Evolutionary conservation across 2,113 vertebrate genomes (phyloP).

Genomic region (Agelaius phoeniceus): DNA sequence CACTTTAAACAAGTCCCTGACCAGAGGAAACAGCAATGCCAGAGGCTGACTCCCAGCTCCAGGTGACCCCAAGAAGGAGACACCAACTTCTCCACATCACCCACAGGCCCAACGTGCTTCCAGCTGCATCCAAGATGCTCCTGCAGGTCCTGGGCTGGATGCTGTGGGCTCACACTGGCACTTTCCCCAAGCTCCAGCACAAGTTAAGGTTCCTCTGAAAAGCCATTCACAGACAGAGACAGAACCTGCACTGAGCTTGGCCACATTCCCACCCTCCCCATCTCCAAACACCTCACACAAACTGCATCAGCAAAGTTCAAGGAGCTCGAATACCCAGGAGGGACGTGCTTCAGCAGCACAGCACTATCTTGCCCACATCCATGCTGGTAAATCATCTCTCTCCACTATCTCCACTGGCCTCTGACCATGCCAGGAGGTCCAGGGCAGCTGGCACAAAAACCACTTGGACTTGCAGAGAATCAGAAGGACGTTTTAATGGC

Average conservation of each 20-base stretch:
- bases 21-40: background rate
- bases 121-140: background rate
- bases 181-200: background rate
- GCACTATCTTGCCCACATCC: accelerated
- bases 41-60: background rate
- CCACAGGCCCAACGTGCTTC: accelerated
- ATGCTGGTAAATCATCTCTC: background rate
- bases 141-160: background rate
- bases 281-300: accelerated
- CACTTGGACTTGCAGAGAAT: background rate
- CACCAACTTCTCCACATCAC: accelerated
- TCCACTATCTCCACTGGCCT: background rate
- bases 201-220: background rate
- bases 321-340: background rate
- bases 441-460: background rate
- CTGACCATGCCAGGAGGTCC: background rate
- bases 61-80: background rate
- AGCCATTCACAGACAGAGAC: background rate
- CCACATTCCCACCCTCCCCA: background rate
- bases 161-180: background rate
- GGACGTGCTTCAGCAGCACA: background rate
- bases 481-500: background rate
- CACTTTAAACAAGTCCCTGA: background rate
- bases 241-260: background rate
- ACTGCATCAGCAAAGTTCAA: background rate